Evolutionary conservation across 1,140 invertebrate species (phyloP).

Genomic region (Plodia interpunctella): DNA sequence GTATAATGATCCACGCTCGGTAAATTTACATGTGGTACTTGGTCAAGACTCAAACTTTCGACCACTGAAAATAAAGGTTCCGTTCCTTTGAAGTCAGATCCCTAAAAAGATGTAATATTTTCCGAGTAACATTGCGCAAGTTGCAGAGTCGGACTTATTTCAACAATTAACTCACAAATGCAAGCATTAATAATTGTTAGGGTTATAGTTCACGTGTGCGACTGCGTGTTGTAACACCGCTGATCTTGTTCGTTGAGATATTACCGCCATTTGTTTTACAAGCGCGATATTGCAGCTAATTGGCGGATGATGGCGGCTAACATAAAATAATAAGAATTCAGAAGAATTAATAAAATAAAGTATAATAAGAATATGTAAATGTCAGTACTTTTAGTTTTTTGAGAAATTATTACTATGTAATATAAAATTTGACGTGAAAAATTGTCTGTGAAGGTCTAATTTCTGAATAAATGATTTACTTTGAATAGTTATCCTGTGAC

Average conservation of each 20-base stretch:
- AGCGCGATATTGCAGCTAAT: constrained; percentile 13
- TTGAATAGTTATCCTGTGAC: no score
- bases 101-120: not conserved
- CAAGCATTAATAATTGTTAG: constrained; percentile 16
- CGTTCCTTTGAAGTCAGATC: not conserved
- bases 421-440: no score
- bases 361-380: no score
- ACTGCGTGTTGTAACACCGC: constrained; percentile 3
- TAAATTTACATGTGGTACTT: no score
- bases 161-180: constrained; percentile 18
- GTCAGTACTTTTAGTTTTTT: no score
- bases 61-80: no score
- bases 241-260: constrained; percentile 9
- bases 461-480: no score
- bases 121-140: constrained; percentile 6
- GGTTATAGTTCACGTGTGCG: constrained; percentile 17
- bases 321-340: not conserved
- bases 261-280: constrained; percentile 13
- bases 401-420: no score
- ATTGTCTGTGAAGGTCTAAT: no score
- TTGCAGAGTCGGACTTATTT: constrained; percentile 6
- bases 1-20: no score
- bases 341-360: not conserved
- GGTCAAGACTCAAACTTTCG: no score
- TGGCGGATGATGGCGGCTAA: constrained; percentile 14